Conservation (phyloP, 2,797 vertebrate species). For the Aulostomus chinensis region DNA sequence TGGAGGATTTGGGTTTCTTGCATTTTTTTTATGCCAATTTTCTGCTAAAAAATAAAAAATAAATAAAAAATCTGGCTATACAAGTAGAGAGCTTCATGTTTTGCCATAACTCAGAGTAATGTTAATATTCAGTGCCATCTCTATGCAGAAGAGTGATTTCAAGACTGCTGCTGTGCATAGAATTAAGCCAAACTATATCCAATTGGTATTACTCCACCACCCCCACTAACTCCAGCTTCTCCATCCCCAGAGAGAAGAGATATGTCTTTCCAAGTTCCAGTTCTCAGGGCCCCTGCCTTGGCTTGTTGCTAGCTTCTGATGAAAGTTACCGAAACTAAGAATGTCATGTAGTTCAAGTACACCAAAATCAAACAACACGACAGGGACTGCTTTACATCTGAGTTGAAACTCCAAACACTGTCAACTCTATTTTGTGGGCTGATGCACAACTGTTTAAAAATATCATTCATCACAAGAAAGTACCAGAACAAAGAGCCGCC, state of each 20-base stretch:
- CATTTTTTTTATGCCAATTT: too few relatives aligned
- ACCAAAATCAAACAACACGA: not conserved
- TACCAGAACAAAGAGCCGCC: not conserved
- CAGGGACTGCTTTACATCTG: conserved; percentile 1
- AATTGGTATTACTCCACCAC: conserved; percentile 19
- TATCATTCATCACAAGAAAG: conserved; percentile 1
- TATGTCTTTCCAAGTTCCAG: conserved; percentile 19
- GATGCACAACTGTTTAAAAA: conserved; percentile 2
- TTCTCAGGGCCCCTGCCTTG: conserved; percentile 1
- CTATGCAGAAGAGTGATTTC: not conserved
- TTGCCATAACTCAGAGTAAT: too few relatives aligned
- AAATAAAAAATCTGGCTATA: too few relatives aligned
- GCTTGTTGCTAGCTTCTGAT: conserved; percentile 3
- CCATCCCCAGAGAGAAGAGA: conserved; percentile 19
- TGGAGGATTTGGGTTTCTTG: too few relatives aligned
- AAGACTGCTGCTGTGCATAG: not conserved
- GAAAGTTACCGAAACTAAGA: conserved; percentile 2
- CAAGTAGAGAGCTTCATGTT: too few relatives aligned
- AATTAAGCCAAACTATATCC: conserved; percentile 13
- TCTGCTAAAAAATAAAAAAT: too few relatives aligned
- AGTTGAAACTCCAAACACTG: not conserved
- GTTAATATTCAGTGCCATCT: too few relatives aligned
- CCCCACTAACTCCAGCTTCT: conserved; percentile 4
- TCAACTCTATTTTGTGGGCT: not conserved
- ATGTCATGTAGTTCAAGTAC: not conserved